Conservation (phyloP, 2,113 vertebrate species). For the Equus przewalskii region DNA sequence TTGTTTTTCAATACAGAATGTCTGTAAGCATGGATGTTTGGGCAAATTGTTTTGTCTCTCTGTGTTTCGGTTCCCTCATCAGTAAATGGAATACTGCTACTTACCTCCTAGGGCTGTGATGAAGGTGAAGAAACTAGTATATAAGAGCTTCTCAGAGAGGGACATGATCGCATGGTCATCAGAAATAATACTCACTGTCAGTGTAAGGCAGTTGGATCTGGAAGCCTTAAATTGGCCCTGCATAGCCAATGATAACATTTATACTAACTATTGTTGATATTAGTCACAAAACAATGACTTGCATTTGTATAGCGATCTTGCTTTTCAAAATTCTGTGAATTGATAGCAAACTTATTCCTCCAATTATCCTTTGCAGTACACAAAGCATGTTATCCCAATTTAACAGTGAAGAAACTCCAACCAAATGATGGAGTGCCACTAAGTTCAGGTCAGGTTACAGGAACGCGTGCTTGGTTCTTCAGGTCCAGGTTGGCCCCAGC, state of each 20-base stretch:
- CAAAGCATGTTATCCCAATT: neutral
- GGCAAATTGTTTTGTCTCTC: neutral
- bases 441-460: neutral
- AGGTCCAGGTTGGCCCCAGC: neutral
- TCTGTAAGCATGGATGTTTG: neutral
- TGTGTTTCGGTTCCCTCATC: neutral
- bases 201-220: neutral
- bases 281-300: neutral
- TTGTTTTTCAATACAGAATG: neutral
- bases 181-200: neutral
- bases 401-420: neutral
- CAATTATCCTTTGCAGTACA: neutral
- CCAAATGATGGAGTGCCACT: neutral
- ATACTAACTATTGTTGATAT: neutral
- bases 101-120: neutral
- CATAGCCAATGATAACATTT: neutral
- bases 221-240: neutral
- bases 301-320: neutral
- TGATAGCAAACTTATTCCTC: neutral
- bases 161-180: neutral
- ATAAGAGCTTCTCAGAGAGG: neutral
- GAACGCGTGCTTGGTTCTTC: neutral
- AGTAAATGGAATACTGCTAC: neutral
- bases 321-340: constrained; percentile 14
- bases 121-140: neutral